Evolutionary conservation across 2,113 vertebrate genomes (phyloP), one percentile per base, ranked within the genome.

Genomic region (Callaeas wilsoni): DNA sequence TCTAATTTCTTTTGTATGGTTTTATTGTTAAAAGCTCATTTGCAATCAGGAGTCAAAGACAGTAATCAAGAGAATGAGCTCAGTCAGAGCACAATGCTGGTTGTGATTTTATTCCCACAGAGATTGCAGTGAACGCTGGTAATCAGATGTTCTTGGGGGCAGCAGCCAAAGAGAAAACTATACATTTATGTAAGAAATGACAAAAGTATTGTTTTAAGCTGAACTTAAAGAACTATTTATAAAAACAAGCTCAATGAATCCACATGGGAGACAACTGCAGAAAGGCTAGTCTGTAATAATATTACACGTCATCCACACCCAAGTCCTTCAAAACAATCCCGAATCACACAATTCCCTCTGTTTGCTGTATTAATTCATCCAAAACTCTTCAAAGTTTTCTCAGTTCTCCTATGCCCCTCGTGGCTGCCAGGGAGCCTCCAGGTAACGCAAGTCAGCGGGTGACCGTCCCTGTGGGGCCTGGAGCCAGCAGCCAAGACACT

Each of bases 21-120:
- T 94, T 89, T 93, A 80, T 83, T 94, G 70, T 85, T 84, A 70
- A 52, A 68, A 91, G 68, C 62, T 86, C 84, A 93, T 95, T 95
- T 92, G 32, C 79, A 86, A 81, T 70, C 73, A 73, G 42, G 53
- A 86, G 55, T 76, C 79, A 83, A 90, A 93, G 91, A 74, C 29
- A 33, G 73, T 35, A 90, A 97, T 95, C 76, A 95, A 87, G 56
- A 2, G 5, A 91, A 91, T 16, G 53, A 71, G 59, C 67, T 59
- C 53, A 60, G 71, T 42, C 35, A 46, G 81, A 77, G 67, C 17
- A 86, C 47, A 75, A 26, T 23, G 17, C 20, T 76, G 41, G 30
- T 30, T 94, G 41, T 1, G 5, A 86, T 83, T 89, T 93, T 89
- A 76, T 94, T 87, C 84, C 59, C 62, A 70, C 30, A 37, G 71